These are phyloP conservation scores for Diadegma fenestrale DNA, from an alignment of 2,888 invertebrate species.

Conservation along the genomic window DNA sequence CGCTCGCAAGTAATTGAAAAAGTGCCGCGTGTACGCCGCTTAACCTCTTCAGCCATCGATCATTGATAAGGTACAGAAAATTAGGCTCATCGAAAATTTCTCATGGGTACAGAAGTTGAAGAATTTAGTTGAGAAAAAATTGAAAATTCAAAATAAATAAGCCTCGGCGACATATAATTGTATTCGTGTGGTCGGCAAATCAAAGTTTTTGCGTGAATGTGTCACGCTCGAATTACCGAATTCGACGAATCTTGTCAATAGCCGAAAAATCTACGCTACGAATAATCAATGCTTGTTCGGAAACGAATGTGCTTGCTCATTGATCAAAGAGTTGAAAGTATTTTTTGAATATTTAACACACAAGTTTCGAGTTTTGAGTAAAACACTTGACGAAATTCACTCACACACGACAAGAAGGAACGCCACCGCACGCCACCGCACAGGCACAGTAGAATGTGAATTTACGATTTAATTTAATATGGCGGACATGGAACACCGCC, in stretches of 20 bases:
- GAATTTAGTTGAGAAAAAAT: neutral
- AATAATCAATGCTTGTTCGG: neutral
- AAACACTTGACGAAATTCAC: conserved; percentile 3
- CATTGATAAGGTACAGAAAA: neutral
- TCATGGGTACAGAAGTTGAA: neutral
- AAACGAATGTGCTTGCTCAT: neutral
- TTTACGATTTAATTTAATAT: conserved; percentile 2
- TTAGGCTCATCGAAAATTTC: neutral
- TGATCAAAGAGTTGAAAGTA: neutral
- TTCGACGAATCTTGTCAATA: neutral
- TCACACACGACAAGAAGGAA: conserved; percentile 19
- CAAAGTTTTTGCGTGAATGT: conserved; percentile 1
- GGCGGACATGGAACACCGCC: conserved; percentile 7
- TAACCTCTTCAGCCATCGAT: conserved; percentile 18
- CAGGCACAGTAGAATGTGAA: conserved; percentile 7
- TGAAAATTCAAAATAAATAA: neutral
- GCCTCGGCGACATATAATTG: neutral
- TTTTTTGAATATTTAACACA: neutral
- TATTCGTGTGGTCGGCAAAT: conserved; percentile 19
- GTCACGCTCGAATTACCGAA: conserved; percentile 29
- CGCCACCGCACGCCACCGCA: conserved; percentile 15
- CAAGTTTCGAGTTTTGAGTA: neutral
- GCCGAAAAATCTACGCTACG: neutral
- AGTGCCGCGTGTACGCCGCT: conserved; percentile 28
- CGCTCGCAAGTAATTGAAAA: conserved; percentile 6